Conservation (phyloP, 2,797 vertebrate species). For the Pangasius larnaudii region DNA sequence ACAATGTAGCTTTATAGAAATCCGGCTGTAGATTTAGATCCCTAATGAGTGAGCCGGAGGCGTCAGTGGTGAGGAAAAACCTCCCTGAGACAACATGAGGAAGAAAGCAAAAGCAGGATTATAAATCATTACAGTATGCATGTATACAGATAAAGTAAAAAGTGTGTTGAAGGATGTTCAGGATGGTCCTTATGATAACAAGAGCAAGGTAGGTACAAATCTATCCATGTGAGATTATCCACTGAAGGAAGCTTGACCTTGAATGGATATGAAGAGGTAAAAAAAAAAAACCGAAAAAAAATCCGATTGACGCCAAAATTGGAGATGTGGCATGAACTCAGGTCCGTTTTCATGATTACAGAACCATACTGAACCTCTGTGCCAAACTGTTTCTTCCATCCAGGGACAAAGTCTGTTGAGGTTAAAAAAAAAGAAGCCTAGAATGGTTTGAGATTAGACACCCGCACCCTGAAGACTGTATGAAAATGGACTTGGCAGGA, state of each 20-base stretch:
- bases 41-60: not conserved
- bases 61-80: not conserved
- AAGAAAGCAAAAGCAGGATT: not conserved
- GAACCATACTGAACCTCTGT: not conserved
- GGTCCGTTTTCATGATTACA: not conserved
- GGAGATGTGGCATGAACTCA: not conserved
- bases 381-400: not conserved
- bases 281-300: too few species aligned
- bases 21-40: not conserved
- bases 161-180: not conserved
- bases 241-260: not conserved
- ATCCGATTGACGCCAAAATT: not conserved
- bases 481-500: not conserved
- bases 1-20: not conserved
- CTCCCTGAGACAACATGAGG: not conserved
- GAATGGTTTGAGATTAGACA: not conserved
- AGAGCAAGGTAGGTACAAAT: not conserved
- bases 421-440: not conserved
- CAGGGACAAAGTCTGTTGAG: not conserved
- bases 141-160: not conserved
- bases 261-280: not conserved
- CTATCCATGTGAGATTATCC: not conserved
- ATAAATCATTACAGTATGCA: not conserved
- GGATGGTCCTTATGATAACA: not conserved
- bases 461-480: not conserved